Evolutionary conservation across 1,140 invertebrate genomes (phyloP).

Genomic region (Caenorhabditis tropicalis): DNA sequence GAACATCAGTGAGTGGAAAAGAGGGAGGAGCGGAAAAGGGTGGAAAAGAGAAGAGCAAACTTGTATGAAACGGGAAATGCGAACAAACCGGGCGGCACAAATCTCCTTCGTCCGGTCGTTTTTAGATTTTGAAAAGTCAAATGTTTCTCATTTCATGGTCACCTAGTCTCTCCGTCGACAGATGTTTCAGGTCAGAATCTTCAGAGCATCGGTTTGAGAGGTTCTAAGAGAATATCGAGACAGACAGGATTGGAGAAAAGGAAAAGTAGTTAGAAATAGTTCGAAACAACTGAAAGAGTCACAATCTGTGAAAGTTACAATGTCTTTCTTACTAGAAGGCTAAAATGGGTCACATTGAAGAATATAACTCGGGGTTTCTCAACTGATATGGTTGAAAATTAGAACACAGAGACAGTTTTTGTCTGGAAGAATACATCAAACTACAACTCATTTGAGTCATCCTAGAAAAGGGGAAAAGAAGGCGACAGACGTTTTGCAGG

Average conservation of each 20-base stretch:
- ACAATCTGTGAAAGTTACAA: too few relatives aligned
- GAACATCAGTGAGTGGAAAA: slow-evolving; percentile 37
- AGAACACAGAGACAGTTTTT: neutral
- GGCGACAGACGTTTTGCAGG: too few relatives aligned
- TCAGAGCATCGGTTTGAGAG: too few relatives aligned
- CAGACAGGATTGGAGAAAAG: too few relatives aligned
- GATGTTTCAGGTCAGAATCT: too few relatives aligned
- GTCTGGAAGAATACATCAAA: slow-evolving; percentile 5
- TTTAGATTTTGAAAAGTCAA: slow-evolving; percentile 7
- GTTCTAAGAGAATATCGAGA: too few relatives aligned
- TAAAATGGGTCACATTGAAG: too few relatives aligned
- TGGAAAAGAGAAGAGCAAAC: slow-evolving; percentile 10
- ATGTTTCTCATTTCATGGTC: slow-evolving; percentile 21
- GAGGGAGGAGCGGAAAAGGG: slow-evolving; percentile 37
- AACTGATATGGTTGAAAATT: too few relatives aligned
- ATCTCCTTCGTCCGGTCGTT: neutral
- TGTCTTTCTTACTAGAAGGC: too few relatives aligned
- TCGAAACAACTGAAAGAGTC: too few relatives aligned
- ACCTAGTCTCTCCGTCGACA: neutral
- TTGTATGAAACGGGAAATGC: slow-evolving; percentile 14
- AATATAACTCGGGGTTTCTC: too few relatives aligned
- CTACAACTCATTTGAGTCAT: slow-evolving; percentile 3
- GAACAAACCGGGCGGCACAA: slow-evolving; percentile 38
- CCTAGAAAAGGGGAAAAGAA: neutral
- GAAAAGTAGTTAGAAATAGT: too few relatives aligned